phyloP scores from a whole-genome alignment of 2,113 vertebrate species.

The Ochotona curzoniae region DNA sequence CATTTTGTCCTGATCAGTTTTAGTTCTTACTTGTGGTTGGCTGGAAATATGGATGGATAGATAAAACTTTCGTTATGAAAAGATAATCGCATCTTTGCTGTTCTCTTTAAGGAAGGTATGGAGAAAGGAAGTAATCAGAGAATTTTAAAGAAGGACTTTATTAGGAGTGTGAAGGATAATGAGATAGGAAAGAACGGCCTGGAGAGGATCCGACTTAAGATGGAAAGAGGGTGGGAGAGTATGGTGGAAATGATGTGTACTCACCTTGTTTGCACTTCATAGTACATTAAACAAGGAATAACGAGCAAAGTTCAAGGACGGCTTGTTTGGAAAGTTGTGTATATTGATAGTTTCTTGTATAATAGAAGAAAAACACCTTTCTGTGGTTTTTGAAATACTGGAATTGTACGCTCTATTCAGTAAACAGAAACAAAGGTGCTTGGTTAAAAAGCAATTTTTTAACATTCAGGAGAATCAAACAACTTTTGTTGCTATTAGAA shows the following conservation, averaged over 20 bases:
- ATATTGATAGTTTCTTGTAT: too few relatives aligned
- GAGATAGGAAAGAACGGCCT: not conserved
- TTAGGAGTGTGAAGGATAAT: not conserved
- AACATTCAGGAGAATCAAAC: slow-evolving; percentile 59
- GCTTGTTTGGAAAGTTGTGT: too few relatives aligned
- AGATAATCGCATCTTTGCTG: not conserved
- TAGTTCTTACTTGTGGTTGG: not conserved
- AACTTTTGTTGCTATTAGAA: slow-evolving; percentile 62
- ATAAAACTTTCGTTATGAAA: too few relatives aligned
- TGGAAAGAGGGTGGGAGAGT: not conserved
- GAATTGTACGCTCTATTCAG: too few relatives aligned
- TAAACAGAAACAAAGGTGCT: slow-evolving; percentile 26
- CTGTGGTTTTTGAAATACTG: slow-evolving; percentile 27
- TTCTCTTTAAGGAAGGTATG: not conserved
- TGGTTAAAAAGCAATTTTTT: slow-evolving; percentile 41
- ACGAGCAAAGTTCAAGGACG: not conserved
- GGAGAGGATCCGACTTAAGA: not conserved
- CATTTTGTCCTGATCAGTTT: not conserved
- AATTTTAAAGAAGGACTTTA: not conserved
- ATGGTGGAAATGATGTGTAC: not conserved
- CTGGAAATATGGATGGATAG: not conserved
- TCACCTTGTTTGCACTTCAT: not conserved
- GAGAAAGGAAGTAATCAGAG: not conserved
- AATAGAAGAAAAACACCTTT: not conserved
- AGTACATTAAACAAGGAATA: not conserved